These are phyloP conservation scores for Eupithecia insigniata DNA, from an alignment of 2,888 invertebrate species.

Conservation along the genomic window DNA sequence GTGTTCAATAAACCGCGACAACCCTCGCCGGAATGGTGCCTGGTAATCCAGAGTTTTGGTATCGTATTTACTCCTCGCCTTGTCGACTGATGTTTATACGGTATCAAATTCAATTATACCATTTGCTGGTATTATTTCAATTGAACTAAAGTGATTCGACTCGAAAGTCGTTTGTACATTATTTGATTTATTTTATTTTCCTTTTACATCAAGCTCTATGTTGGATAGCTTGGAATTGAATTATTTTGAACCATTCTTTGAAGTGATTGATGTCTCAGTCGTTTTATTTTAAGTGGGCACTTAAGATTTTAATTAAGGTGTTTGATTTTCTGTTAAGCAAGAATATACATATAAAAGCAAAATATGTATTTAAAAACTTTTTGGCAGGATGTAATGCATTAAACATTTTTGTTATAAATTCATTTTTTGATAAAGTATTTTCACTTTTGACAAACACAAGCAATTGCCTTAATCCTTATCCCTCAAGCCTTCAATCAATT, in stretches of 20 bases:
- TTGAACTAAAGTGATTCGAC: constrained; percentile 23
- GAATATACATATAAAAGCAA: too few species aligned
- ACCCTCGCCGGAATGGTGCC: constrained; percentile 43
- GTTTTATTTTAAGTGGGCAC: not conserved
- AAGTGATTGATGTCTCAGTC: not conserved
- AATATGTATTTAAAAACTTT: too few species aligned
- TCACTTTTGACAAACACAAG: not conserved
- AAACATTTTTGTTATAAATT: too few species aligned
- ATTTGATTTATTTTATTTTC: constrained; percentile 16
- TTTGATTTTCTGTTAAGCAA: not conserved
- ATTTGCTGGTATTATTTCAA: constrained; percentile 26
- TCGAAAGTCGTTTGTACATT: constrained; percentile 18
- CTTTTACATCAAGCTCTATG: not conserved
- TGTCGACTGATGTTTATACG: constrained; percentile 27
- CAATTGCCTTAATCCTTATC: constrained; percentile 1
- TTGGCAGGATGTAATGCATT: too few species aligned
- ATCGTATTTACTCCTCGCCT: constrained; percentile 44
- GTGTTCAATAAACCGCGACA: constrained; percentile 24
- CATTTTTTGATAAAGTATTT: not conserved
- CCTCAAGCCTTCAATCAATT: constrained; percentile 28
- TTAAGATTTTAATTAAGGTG: not conserved
- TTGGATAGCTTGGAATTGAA: not conserved
- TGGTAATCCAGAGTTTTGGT: constrained; percentile 46
- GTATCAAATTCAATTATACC: constrained; percentile 29
- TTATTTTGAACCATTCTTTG: not conserved